A percentile compares a stretch with the other conserved stretches of the same genome.
phyloP scores from a whole-genome alignment of 2,113 vertebrate genomes.

The Lathamus discolor region DNA sequence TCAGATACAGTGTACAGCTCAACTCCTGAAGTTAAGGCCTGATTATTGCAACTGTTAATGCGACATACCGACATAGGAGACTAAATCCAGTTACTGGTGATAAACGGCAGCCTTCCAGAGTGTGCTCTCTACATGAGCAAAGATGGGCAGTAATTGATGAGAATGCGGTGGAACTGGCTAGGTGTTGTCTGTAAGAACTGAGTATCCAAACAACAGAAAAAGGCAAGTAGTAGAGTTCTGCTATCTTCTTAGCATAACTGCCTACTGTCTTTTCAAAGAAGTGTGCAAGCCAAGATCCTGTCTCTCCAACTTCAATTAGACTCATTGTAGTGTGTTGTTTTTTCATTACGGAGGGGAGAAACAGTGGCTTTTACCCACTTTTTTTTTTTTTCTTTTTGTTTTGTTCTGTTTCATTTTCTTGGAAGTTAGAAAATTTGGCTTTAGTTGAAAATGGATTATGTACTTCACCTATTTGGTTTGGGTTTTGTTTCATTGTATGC shows the following conservation, averaged over 20 bases:
- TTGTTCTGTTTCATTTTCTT: background rate
- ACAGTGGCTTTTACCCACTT: conserved; percentile 65
- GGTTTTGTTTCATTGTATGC: conserved; percentile 77
- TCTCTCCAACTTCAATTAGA: conserved; percentile 70
- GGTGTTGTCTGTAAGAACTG: conserved; percentile 58
- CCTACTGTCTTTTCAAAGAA: conserved; percentile 80
- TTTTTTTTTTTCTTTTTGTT: conserved; percentile 19
- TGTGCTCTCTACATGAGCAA: conserved; percentile 59
- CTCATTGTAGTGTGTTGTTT: conserved; percentile 67
- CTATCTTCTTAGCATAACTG: conserved; percentile 66
- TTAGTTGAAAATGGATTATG: conserved; percentile 62
- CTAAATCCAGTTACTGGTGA: conserved; percentile 69
- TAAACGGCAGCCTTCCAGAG: conserved; percentile 62
- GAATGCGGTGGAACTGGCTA: conserved; percentile 64
- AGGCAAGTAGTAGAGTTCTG: conserved; percentile 77
- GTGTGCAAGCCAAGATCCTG: conserved; percentile 64
- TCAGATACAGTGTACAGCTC: conserved; percentile 87
- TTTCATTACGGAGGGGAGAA: conserved; percentile 71
- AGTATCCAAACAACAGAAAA: conserved; percentile 43
- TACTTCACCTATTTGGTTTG: conserved; percentile 70
- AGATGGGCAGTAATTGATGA: conserved; percentile 70
- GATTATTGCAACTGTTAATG: conserved; percentile 56
- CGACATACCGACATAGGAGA: conserved; percentile 45
- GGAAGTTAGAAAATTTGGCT: conserved; percentile 59
- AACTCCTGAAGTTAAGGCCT: conserved; percentile 92